Base-by-base conservation (phyloP, 35 echinoderm and acorn worm genomes). In the Chiridota heheva region DNA sequence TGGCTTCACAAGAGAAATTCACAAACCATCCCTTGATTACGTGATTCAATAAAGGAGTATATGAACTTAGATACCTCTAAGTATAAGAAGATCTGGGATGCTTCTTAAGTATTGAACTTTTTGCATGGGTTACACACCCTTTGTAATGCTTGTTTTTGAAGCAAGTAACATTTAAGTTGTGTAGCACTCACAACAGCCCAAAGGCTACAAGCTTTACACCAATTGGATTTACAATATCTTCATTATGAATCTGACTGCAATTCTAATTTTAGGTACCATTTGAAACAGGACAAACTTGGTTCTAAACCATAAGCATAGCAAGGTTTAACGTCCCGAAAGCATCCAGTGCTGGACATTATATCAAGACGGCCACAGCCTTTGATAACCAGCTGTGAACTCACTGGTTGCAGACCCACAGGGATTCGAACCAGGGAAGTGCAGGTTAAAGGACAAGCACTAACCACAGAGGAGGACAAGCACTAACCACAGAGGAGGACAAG, bases 41-140 rank as follows among this genome's bases (percentile, higher is more conserved):
- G 2, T 33, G 81, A 30, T 70, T 83, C 58, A 38, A 70, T 39
- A 83, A 41, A 56, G 81, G 81, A 47, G 64, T 70, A 17, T 83
- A 17, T 58, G 44, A 70, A n/a, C 18, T 71, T 2, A 51, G 28
- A 57, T 40, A 42, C 15, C 29, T 18, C 24, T 35, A 35, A 56
- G 42, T 84, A 84, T 60, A 29, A 8, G 2, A n/a, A 42, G 20
- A 69, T 83, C 17, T 83, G 66, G 81, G 48, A 84, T 69, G 63
- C 51, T 43, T 49, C 60, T 34, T 39, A 33, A 57, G 73, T 77
- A 5, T 33, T 82, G 42, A 45, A 82, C 44, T 68, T 30, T 82
- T 36, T 82, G 41, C 60, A 40, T 22, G 7, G 16, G 4, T n/a
- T 82, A 46, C 20, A n/a, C n/a, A 34, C 6, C 79, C 60, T 43